Base-by-base conservation (phyloP, 2,797 vertebrate species). In the Labeo calbasu region DNA sequence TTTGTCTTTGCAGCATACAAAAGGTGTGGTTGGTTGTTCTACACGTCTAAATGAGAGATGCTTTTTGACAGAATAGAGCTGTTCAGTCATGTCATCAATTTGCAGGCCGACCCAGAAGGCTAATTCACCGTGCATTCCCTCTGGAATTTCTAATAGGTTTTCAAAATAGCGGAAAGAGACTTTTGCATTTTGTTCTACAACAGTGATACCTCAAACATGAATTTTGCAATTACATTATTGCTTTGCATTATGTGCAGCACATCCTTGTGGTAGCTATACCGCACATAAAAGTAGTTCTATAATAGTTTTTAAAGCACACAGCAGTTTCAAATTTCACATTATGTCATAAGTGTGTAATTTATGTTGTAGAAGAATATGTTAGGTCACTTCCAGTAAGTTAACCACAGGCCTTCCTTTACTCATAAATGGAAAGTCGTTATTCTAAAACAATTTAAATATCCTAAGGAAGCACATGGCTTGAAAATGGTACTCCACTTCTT, bases 71-170 rank as follows among this genome's bases (percentile, higher is more conserved):
- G 21, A 40, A 59, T 15, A 23, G 73, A 76, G 36, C 13, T 76
- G 53, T 59, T 76, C 21, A 76, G 21, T 76, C 51, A 76, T 76
- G 73, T 76, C 73, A 76, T 59, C 73, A 40, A 57, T 59, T 76
- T 40, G 73, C 73, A 43, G 28, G 71, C 50, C 51, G 21, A 32
- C 19, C 71, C 50, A 36, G 50, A 75, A 9, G 50, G 17, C 50
- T 73, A 73, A 73, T 73, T 73, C 28, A 21, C 50, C 15, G 36
- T 53, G 50, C 71, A 53, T 53, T 51, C 48, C 71, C 71, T 75
- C 28, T 55, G 50, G 71, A 75, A 75, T 76, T 76, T 76, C 53
- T 76, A 57, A 40, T 57, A 55, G 71, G 28, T 59, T 76, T 59
- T 59, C 36, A 32, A 65, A 40, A 40, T 8, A 68, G 0, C 10